A percentile compares a stretch with the other conserved stretches of the same genome.
Conservation (phyloP, 2,888 invertebrate species). For the Melinopterus prodromus region DNA sequence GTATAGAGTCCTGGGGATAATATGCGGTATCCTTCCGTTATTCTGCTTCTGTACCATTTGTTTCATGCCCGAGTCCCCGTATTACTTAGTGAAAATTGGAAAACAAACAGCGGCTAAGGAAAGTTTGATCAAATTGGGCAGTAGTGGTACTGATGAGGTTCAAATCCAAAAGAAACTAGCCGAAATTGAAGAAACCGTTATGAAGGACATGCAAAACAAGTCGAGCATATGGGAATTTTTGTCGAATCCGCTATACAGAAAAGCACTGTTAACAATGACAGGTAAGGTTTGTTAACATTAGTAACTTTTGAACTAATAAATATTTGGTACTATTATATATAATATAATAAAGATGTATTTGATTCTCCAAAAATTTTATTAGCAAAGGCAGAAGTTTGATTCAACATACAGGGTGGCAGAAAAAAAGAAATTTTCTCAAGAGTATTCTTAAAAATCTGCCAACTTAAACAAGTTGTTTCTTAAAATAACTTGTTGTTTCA, state of each 20-base stretch:
- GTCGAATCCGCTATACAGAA: conserved; percentile 34
- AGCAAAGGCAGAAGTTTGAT: conserved; percentile 28
- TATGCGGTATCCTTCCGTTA: conserved; percentile 35
- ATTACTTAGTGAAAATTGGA: conserved; percentile 50
- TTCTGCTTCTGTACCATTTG: conserved; percentile 39
- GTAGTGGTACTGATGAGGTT: conserved; percentile 29
- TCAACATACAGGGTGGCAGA: not conserved
- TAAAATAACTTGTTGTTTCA: not conserved
- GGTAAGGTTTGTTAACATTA: conserved; percentile 30
- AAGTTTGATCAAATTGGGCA: conserved; percentile 45
- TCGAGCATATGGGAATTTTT: conserved; percentile 40
- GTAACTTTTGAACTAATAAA: not conserved
- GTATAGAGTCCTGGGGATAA: conserved; percentile 51
- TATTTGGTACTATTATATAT: too few species aligned
- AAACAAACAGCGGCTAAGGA: conserved; percentile 54
- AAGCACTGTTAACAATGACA: conserved; percentile 35
- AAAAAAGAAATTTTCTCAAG: not conserved
- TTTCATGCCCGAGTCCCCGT: conserved; percentile 68
- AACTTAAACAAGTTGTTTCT: too few species aligned
- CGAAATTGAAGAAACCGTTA: conserved; percentile 55
- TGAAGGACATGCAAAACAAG: conserved; percentile 54
- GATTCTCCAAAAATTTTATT: too few species aligned
- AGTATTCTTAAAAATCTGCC: too few species aligned
- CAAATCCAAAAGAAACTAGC: conserved; percentile 57
- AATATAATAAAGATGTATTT: too few species aligned